Evolutionary conservation across 2,888 invertebrate species (phyloP).

Genomic region (Monochamus alternatus): DNA sequence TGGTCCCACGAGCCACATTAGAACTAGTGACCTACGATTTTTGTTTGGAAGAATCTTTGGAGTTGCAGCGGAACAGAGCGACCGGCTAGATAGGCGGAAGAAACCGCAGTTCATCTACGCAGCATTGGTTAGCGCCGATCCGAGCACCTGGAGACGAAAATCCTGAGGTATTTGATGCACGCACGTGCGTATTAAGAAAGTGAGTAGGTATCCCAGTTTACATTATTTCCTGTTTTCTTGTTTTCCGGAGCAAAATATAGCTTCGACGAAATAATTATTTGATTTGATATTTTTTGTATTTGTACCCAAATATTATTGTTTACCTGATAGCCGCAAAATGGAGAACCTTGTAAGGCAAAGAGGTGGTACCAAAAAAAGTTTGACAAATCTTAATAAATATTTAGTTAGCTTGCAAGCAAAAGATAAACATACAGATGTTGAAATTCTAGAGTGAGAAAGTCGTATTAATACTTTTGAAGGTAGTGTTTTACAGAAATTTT

Average conservation of each 20-base stretch:
- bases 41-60: not conserved
- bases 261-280: conserved; percentile 2
- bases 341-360: conserved; percentile 9
- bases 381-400: conserved; percentile 12
- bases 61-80: conserved; percentile 6
- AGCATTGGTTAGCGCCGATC: not conserved
- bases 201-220: not conserved
- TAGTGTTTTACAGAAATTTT: not conserved
- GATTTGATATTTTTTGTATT: not conserved
- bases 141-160: not conserved
- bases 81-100: not conserved
- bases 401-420: conserved; percentile 1
- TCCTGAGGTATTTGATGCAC: not conserved
- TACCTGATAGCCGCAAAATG: not conserved
- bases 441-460: conserved; percentile 1
- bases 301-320: not conserved
- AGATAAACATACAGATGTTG: not conserved
- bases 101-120: not conserved
- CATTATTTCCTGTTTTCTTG: not conserved
- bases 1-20: too few species aligned
- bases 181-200: not conserved
- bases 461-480: conserved; percentile 8
- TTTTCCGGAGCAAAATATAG: not conserved
- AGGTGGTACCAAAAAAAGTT: not conserved
- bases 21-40: too few species aligned